phyloP scores from a whole-genome alignment of 2,113 vertebrate genomes.

The Coreoperca whiteheadi region DNA sequence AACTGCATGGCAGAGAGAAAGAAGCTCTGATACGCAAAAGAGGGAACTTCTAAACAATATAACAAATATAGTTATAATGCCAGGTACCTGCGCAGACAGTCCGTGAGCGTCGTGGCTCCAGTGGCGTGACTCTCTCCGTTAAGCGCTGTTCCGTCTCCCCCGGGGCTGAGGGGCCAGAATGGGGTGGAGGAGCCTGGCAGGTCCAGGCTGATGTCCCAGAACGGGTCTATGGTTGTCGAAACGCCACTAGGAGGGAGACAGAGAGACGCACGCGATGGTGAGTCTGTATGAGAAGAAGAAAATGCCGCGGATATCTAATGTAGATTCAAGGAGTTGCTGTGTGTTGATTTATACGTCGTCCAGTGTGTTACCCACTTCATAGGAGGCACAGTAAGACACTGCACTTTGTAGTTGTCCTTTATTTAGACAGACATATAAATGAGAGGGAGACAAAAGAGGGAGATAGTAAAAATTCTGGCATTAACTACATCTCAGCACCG shows the following conservation, averaged over 20 bases:
- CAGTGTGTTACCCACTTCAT: neutral
- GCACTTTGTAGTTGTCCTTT: conserved; percentile 11
- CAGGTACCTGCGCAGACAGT: conserved; percentile 93
- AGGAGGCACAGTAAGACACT: conserved; percentile 2
- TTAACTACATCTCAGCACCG: neutral
- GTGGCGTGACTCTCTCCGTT: conserved; percentile 94
- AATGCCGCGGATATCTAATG: neutral
- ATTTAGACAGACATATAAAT: conserved; percentile 8
- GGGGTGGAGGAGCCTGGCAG: conserved; percentile 97
- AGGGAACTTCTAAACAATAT: too few species aligned
- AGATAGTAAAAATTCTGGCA: neutral
- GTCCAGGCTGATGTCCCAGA: conserved; percentile 99
- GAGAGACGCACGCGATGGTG: neutral
- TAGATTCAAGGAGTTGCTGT: neutral
- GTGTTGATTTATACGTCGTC: neutral
- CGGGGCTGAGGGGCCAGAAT: conserved; percentile 98
- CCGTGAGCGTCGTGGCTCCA: conserved; percentile 95
- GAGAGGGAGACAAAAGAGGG: conserved; percentile 11
- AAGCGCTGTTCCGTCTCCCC: conserved; percentile 91
- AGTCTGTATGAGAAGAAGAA: neutral
- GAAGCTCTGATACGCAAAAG: too few species aligned
- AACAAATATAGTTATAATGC: neutral
- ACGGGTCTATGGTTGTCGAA: conserved; percentile 98
- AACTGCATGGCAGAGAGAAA: neutral
- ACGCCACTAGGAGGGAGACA: conserved; percentile 86